Base-by-base conservation (phyloP, 1,140 invertebrate genomes). In the Drosophila rhopaloa region DNA sequence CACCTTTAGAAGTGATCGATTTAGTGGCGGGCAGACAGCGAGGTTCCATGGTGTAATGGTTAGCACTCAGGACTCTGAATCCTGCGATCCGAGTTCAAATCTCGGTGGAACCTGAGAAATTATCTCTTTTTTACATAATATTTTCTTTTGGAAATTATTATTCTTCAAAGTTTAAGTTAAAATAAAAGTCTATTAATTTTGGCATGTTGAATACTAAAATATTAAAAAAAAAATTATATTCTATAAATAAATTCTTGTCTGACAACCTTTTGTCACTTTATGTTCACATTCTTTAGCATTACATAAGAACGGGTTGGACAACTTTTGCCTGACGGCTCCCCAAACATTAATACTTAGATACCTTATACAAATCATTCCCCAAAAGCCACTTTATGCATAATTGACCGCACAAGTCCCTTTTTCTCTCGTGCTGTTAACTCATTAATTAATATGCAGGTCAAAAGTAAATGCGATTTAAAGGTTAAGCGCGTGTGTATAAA, bases 11-110 rank as follows among this genome's bases (percentile, higher is more conserved):
- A 76, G 8, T 10, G 10, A 37, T n/a, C 8, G 55, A 24, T 76
- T 58, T 47, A 13, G 24, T 11, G 6, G 5, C 2, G 0, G 8
- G 1, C 0, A 35, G 58, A 60, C 63, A 70, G 1, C 13, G 37
- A n/a, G 91, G 91, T 96, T 95, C 95, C 95, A 96, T 96, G 96
- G 96, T 97, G 96, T 96, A 96, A 96, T 96, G 96, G 96, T 96
- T 95, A 97, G 96, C 96, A 96, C 95, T 96, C 95, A 96, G 96
- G 96, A 96, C 96, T 97, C 94, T 97, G 96, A 96, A 96, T 96
- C 96, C 96, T 96, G 96, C 95, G 95, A 96, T 96, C 95, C 95
- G 95, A 96, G 95, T 96, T 96, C 95, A 95, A 96, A 95, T 96
- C 95, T 96, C 95, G 95, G 95, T 95, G 95, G 95, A 94, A 96